Percentiles rank a stretch among this genome's conserved stretches.
Evolutionary conservation across 2,797 vertebrate species (phyloP).

Genomic region (Erpetoichthys calabaricus): DNA sequence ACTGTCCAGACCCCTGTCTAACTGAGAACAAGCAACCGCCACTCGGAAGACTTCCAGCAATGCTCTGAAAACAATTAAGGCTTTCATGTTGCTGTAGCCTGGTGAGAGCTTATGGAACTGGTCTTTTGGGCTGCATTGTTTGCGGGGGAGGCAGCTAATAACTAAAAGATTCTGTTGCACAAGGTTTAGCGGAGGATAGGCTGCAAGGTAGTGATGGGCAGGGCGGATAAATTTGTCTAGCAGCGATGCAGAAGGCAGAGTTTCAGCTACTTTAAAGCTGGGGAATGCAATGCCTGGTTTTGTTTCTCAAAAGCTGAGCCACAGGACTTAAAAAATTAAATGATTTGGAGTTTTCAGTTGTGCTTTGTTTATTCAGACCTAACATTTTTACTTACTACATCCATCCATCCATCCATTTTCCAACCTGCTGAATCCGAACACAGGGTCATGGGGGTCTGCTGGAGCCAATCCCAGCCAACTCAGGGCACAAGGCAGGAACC

Average conservation of each 20-base stretch:
- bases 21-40: conserved; percentile 12
- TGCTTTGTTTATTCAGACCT: no score
- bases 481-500: no score
- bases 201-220: background rate
- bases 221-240: background rate
- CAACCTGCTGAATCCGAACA: no score
- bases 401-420: no score
- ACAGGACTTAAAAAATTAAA: no score
- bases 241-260: background rate
- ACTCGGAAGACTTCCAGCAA: conserved; percentile 20
- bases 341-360: no score
- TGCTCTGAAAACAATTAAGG: conserved; percentile 26
- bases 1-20: conserved; percentile 17
- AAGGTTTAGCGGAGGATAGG: conserved; percentile 4
- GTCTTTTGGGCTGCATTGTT: conserved; percentile 8
- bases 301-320: no score
- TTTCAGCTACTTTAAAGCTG: background rate
- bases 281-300: no score
- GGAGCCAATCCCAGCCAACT: no score
- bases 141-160: conserved; percentile 15
- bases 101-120: conserved; percentile 19
- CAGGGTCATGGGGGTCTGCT: no score
- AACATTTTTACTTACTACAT: no score
- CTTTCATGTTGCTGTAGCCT: conserved; percentile 18
- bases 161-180: conserved; percentile 13